A percentile compares a stretch with the other conserved stretches of the same genome.
phyloP scores from a whole-genome alignment of 2,113 vertebrate genomes.

The Callithrix jacchus region DNA sequence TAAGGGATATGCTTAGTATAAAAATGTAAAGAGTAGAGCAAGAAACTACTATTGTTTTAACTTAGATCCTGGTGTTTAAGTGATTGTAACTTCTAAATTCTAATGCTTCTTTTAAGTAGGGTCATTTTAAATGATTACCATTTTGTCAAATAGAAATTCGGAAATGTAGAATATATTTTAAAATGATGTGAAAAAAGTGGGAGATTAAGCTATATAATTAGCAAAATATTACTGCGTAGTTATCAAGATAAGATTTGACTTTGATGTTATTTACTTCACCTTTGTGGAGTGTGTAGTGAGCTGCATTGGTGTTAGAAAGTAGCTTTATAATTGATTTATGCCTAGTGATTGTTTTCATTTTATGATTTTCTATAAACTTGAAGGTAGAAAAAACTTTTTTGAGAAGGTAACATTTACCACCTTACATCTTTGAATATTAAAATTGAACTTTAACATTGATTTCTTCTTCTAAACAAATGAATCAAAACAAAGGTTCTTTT shows the following conservation, averaged over 20 bases:
- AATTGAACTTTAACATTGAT: slow-evolving; percentile 15
- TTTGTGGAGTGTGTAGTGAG: not conserved
- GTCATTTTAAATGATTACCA: slow-evolving; percentile 1
- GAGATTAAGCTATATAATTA: slow-evolving; percentile 10
- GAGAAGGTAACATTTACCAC: slow-evolving; percentile 35
- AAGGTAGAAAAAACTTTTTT: slow-evolving; percentile 10
- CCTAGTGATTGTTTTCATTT: slow-evolving; percentile 7
- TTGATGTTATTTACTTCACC: slow-evolving; percentile 39
- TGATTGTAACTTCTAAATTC: slow-evolving; percentile 22
- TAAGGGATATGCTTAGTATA: not conserved
- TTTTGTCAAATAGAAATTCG: not conserved
- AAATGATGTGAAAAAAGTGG: not conserved
- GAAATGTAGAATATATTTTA: not conserved
- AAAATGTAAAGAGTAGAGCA: slow-evolving; percentile 7
- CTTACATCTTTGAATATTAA: not conserved
- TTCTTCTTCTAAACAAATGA: slow-evolving; percentile 6
- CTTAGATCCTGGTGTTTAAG: not conserved
- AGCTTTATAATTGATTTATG: slow-evolving; percentile 36
- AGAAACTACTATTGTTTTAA: slow-evolving; percentile 39
- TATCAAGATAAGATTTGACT: slow-evolving; percentile 13
- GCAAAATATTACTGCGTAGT: not conserved
- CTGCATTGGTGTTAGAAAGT: not conserved
- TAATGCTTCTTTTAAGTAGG: slow-evolving; percentile 41
- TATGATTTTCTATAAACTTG: slow-evolving; percentile 15
- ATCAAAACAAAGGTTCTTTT: slow-evolving; percentile 19